phyloP scores from a whole-genome alignment of 2,888 invertebrate genomes.

The Syrphus vitripennis region DNA sequence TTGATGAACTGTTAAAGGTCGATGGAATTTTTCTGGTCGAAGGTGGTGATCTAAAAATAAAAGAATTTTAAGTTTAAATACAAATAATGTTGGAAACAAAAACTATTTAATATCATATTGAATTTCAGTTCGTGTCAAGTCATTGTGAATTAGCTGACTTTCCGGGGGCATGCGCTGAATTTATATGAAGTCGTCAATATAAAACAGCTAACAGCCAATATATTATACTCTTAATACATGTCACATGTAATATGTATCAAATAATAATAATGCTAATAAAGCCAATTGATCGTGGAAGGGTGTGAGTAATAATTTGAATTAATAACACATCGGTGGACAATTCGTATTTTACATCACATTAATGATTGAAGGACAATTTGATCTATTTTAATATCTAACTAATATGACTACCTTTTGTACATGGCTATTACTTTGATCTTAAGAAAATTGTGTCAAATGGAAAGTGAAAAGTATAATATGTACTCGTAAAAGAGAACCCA shows the following conservation, averaged over 20 bases:
- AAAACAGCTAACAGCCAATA: constrained; percentile 56
- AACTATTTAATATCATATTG: not conserved
- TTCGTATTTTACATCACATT: not conserved
- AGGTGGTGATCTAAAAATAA: constrained; percentile 79
- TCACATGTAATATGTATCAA: constrained; percentile 52
- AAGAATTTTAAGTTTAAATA: not conserved
- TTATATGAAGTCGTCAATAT: constrained; percentile 30
- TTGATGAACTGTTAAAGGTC: constrained; percentile 73
- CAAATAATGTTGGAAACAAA: not conserved
- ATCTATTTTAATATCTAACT: not conserved
- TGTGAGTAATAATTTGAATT: constrained; percentile 36
- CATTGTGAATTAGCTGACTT: constrained; percentile 31
- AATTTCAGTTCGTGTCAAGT: constrained; percentile 45
- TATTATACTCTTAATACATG: constrained; percentile 72
- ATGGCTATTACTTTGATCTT: too few species aligned
- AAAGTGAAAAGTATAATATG: too few species aligned
- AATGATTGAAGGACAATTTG: not conserved
- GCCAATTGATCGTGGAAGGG: constrained; percentile 19
- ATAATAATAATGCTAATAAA: constrained; percentile 33
- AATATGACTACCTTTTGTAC: too few species aligned
- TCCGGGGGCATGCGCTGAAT: constrained; percentile 22
- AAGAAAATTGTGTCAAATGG: too few species aligned
- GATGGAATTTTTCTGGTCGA: constrained; percentile 77
- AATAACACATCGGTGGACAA: constrained; percentile 29
- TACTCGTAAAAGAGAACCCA: too few species aligned